These are phyloP conservation scores for Petrolisthes cinctipes DNA, from an alignment of 2,888 invertebrate species.

Conservation along the genomic window DNA sequence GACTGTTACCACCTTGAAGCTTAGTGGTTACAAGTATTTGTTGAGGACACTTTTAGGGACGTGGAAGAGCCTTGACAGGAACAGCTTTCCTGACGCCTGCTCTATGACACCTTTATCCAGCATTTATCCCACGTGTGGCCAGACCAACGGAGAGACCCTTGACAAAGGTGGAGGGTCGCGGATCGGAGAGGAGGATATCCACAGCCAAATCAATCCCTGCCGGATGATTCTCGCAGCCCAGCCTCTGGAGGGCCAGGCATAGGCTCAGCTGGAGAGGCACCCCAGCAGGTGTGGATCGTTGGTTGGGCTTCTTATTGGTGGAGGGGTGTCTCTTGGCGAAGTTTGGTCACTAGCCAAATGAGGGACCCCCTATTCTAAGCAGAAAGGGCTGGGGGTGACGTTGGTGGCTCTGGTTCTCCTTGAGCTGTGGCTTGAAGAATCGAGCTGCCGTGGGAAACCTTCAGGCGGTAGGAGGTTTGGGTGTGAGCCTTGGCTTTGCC, in stretches of 20 bases:
- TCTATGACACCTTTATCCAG: slow-evolving; percentile 2
- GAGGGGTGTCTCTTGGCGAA: not conserved
- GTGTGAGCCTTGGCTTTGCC: not conserved
- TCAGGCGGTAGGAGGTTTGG: not conserved
- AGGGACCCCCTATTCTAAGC: not conserved
- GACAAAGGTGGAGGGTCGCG: not conserved
- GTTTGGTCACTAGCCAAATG: not conserved
- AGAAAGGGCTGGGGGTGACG: not conserved
- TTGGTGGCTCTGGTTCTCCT: not conserved
- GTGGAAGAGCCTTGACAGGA: not conserved
- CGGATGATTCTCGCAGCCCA: not conserved
- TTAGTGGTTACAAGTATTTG: not conserved
- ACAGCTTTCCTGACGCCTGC: not conserved
- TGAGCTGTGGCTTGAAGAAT: not conserved
- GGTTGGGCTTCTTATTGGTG: not conserved
- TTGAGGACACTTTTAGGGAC: no score
- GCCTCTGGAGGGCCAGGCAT: not conserved
- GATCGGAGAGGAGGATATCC: not conserved
- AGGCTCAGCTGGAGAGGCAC: not conserved
- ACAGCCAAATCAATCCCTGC: not conserved
- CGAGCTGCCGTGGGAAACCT: not conserved
- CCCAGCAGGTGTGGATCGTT: not conserved
- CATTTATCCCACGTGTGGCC: not conserved
- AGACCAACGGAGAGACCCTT: not conserved
- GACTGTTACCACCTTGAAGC: not conserved